A percentile compares a stretch with the other conserved stretches of the same genome.
phyloP scores from a whole-genome alignment of 2,797 vertebrate species.

The Sebastes nivosus region DNA sequence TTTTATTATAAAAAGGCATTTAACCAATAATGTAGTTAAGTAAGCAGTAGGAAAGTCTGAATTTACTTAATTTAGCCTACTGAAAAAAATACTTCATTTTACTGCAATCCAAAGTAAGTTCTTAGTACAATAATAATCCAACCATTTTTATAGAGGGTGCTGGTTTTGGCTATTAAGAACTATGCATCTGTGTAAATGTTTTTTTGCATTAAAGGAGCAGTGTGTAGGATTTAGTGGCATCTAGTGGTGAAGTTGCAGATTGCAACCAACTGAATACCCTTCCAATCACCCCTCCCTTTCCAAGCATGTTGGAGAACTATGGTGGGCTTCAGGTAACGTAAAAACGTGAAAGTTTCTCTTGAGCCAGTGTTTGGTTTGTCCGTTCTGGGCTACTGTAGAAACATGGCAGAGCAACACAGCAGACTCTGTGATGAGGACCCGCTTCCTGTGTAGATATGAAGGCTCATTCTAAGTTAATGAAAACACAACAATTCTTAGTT shows the following conservation, averaged over 20 bases:
- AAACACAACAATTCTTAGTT: neutral
- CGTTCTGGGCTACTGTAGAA: no score
- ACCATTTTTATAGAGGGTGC: neutral
- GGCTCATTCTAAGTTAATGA: neutral
- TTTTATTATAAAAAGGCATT: neutral
- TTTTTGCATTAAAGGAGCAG: no score
- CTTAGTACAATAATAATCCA: neutral
- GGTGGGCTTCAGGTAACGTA: no score
- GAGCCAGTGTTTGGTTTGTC: no score
- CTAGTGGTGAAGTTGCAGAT: no score
- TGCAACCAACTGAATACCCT: no score
- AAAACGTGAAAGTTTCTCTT: no score
- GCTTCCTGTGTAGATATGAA: neutral
- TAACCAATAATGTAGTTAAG: neutral
- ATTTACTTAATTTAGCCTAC: neutral
- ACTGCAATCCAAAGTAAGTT: neutral
- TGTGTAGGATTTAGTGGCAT: no score
- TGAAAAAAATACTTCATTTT: neutral
- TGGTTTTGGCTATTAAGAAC: neutral
- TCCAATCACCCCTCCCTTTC: rapidly evolving
- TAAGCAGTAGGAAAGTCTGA: neutral
- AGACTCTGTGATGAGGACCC: no score
- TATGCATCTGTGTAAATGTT: neutral
- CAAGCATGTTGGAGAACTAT: no score
- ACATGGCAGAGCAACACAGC: no score